A percentile compares a stretch with the other conserved stretches of the same genome.
phyloP scores from a whole-genome alignment of 2,888 invertebrate genomes.

The Leptinotarsa haldemani region DNA sequence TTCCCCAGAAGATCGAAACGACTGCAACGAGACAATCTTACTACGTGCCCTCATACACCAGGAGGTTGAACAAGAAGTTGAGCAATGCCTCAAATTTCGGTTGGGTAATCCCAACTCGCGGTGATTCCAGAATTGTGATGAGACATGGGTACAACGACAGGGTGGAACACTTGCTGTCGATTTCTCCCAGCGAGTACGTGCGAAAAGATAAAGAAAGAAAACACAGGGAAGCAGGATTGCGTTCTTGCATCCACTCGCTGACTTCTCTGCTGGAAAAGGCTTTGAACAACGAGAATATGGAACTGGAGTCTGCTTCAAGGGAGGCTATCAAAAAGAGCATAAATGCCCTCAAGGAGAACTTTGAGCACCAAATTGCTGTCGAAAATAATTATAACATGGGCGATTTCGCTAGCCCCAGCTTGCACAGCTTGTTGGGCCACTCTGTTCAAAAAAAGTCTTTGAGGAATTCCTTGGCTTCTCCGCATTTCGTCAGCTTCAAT shows the following conservation, averaged over 20 bases:
- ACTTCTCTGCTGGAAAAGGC: conserved; percentile 57
- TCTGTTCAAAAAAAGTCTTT: conserved; percentile 18
- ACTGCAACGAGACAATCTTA: conserved; percentile 40
- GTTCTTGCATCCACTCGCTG: conserved; percentile 57
- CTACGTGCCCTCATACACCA: conserved; percentile 32
- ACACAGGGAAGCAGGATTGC: conserved; percentile 54
- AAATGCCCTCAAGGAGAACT: conserved; percentile 46
- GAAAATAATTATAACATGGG: conserved; percentile 8
- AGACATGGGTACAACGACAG: conserved; percentile 44
- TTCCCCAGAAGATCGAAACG: conserved; percentile 47
- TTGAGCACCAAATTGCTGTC: conserved; percentile 42
- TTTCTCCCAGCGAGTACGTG: conserved; percentile 59
- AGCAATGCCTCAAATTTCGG: conserved; percentile 45
- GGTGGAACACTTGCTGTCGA: conserved; percentile 54
- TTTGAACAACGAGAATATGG: conserved; percentile 38
- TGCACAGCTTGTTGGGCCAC: conserved; percentile 23
- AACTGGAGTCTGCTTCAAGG: conserved; percentile 48
- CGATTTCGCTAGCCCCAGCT: conserved; percentile 22
- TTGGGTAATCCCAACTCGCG: conserved; percentile 45
- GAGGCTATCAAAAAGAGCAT: conserved; percentile 53
- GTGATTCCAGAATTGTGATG: conserved; percentile 35
- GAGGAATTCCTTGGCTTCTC: conserved; percentile 7
- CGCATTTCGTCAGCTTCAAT: background rate
- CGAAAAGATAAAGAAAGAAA: conserved; percentile 58
- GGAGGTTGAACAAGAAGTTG: conserved; percentile 37